Evolutionary conservation across 1,140 invertebrate species (phyloP), one percentile per base, ranked within the genome.

Genomic region (Physella acuta): DNA sequence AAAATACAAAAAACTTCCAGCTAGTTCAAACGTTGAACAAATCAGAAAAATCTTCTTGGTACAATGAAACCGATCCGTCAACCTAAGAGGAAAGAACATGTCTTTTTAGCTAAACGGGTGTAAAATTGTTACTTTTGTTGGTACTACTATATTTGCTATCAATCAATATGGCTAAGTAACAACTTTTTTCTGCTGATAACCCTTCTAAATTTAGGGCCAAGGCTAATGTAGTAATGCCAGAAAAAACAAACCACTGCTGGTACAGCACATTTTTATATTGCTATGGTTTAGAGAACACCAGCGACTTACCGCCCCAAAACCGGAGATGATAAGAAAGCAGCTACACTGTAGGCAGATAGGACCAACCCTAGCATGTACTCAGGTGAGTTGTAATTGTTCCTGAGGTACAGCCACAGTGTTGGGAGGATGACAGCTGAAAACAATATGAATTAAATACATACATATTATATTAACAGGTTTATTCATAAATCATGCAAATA

Each of bases 1-100:
- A 62, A 81, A 84, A 61, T 85, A 85, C 76, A 85, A 79, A 24
- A 80, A 30, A 67, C 78, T 84, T 8, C 83, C 83, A 44, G 61
- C 74, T 4, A 81, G 72, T 73, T 84, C 76, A 66, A 75, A 83
- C 20, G 81, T 39, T 62, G 78, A 79, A 56, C 80, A 76, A 5
- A 81, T 62, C 20, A 82, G 44, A 4, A 85, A 64, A 3, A 84
- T 71, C 0, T 72, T 14, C 58, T 79, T 82, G 1, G 81, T 79
- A 36, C 78, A 77, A n/a, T 76, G 59, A 28, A 61, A 72, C 51
- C 64, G 68, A 69, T 82, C 81, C 16, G 73, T 72, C 71, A 75
- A 74, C 70, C 81, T 82, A 68, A 30, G 36, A 52, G 28, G 39
- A 58, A 58, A 1, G 26, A 44, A 61, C 33, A 36, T n/a, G 26